Conservation (phyloP, 2,113 vertebrate genomes). For the Morone saxatilis region DNA sequence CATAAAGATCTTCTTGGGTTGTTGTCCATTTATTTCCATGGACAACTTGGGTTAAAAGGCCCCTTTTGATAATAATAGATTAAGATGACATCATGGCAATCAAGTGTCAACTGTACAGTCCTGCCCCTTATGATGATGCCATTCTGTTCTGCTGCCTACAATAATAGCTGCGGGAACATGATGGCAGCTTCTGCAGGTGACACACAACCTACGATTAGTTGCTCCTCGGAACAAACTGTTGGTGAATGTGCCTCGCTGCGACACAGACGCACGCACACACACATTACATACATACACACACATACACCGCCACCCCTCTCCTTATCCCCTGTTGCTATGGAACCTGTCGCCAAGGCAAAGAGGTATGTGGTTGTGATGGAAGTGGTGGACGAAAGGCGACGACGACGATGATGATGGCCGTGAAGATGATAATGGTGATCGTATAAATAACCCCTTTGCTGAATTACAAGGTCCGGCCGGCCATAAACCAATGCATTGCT, state of each 20-base stretch:
- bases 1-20: neutral
- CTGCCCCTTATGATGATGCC: constrained; percentile 13
- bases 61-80: neutral
- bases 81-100: constrained; percentile 40
- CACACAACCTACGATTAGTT: constrained; percentile 45
- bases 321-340: constrained; percentile 84
- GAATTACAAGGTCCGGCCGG: constrained; percentile 32
- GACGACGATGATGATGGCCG: constrained; percentile 34
- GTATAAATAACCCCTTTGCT: constrained; percentile 4
- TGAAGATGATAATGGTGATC: constrained; percentile 40
- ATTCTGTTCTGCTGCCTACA: neutral
- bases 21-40: neutral
- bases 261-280: constrained; percentile 56
- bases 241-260: constrained; percentile 69
- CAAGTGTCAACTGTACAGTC: constrained; percentile 1
- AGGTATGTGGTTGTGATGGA: constrained; percentile 75
- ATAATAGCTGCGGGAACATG: neutral
- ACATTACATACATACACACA: constrained; percentile 22
- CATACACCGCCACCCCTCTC: constrained; percentile 49
- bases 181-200: constrained; percentile 44
- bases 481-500: constrained; percentile 33
- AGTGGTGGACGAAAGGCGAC: constrained; percentile 44
- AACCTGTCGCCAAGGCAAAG: constrained; percentile 83
- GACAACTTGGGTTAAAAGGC: neutral
- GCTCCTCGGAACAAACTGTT: constrained; percentile 57